Evolutionary conservation across 2,797 vertebrate species (phyloP).

Genomic region (Morelia viridis): DNA sequence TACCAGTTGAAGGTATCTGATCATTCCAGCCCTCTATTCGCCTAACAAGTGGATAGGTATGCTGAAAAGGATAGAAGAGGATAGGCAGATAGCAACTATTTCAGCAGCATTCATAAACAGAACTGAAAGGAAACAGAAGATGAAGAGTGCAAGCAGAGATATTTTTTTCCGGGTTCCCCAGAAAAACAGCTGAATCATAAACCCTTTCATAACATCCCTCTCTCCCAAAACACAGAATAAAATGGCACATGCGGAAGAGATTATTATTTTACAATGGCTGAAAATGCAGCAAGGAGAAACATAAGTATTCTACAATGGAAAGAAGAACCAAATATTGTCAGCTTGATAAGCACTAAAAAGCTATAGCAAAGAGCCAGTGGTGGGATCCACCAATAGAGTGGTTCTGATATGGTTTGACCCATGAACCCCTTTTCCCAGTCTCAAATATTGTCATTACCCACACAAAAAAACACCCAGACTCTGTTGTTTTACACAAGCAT

Average conservation of each 20-base stretch:
- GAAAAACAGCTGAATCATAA: not conserved
- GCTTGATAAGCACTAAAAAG: not conserved
- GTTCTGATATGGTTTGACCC: not conserved
- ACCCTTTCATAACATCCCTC: not conserved
- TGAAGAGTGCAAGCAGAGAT: conserved; percentile 37
- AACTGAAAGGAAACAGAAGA: conserved; percentile 64
- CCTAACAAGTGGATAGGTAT: conserved; percentile 78
- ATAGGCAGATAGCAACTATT: conserved; percentile 70
- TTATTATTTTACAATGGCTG: conserved; percentile 44
- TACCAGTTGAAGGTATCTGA: conserved; percentile 77
- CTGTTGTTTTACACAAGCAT: not conserved
- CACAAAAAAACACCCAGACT: not conserved
- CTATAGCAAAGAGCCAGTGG: not conserved
- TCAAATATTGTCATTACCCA: not conserved
- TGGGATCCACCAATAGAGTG: not conserved
- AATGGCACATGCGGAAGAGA: conserved; percentile 10
- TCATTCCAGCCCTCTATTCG: conserved; percentile 74
- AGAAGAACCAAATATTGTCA: conserved; percentile 32
- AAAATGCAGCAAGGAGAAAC: conserved; percentile 17
- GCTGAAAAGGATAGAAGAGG: conserved; percentile 79
- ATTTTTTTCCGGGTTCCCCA: conserved; percentile 15
- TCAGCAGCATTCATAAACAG: conserved; percentile 70
- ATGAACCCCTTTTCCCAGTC: not conserved
- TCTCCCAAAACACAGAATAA: conserved; percentile 14
- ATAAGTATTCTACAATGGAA: conserved; percentile 5